A percentile compares a stretch with the other conserved stretches of the same genome.
Conservation (phyloP, 2,888 invertebrate genomes). For the Rambutsinella grinnellia region DNA sequence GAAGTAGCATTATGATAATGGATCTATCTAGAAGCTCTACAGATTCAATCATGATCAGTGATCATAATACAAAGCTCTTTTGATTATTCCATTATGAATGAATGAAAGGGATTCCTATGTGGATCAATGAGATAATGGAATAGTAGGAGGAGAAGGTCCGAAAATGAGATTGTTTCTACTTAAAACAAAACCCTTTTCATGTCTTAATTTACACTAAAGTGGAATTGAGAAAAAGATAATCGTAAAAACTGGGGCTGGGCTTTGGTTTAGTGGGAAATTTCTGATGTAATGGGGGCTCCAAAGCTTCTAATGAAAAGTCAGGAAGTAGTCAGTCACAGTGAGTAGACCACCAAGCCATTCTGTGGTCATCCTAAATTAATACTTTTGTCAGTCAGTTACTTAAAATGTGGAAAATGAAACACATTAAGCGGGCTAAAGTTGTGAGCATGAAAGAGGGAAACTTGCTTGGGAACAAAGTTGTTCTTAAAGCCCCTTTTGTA, state of each 20-base stretch:
- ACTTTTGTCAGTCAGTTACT: conserved; percentile 16
- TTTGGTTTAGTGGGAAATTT: neutral
- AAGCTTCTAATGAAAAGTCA: neutral
- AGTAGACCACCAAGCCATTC: conserved; percentile 30
- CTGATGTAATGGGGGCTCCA: neutral
- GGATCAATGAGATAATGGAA: neutral
- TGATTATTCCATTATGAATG: neutral
- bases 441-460: neutral
- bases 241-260: neutral
- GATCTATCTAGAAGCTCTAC: neutral
- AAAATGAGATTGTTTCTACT: conserved; percentile 6
- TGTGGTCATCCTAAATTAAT: conserved; percentile 10
- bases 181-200: neutral
- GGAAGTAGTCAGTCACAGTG: neutral
- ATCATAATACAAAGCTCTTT: neutral
- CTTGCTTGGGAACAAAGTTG: neutral
- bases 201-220: neutral
- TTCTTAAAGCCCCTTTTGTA: neutral
- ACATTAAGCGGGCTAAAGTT: neutral
- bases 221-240: neutral
- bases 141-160: conserved; percentile 11
- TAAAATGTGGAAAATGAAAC: conserved; percentile 25
- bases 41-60: no score
- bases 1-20: conserved; percentile 25
- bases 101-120: neutral